These are phyloP conservation scores for Microchirus variegatus DNA, from an alignment of 2,797 vertebrate genomes.

Conservation along the genomic window DNA sequence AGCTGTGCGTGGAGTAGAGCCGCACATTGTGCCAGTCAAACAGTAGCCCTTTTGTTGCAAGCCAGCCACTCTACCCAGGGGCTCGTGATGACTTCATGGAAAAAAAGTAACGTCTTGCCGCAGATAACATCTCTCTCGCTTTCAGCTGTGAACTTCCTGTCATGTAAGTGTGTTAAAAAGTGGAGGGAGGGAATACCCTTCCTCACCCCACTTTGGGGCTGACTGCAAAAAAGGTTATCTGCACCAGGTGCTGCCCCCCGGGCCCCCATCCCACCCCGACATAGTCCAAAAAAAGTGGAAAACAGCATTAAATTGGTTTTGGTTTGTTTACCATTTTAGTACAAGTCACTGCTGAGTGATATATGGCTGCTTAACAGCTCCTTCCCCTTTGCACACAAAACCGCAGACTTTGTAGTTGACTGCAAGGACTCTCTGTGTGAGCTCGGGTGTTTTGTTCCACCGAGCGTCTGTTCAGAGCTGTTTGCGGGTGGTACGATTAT, in stretches of 20 bases:
- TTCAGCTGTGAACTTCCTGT: conserved; percentile 83
- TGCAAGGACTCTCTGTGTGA: conserved; percentile 45
- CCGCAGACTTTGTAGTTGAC: conserved; percentile 45
- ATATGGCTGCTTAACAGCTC: conserved; percentile 26
- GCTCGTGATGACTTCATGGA: conserved; percentile 84
- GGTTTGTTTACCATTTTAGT: conserved; percentile 19
- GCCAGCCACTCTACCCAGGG: conserved; percentile 56
- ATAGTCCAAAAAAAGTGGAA: background rate
- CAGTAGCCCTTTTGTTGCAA: conserved; percentile 77
- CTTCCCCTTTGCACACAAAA: conserved; percentile 41
- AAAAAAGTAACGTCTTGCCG: conserved; percentile 81
- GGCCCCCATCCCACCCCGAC: background rate
- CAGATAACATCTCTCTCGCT: conserved; percentile 81
- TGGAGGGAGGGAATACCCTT: conserved; percentile 75
- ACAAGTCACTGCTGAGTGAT: conserved; percentile 25
- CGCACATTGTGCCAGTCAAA: conserved; percentile 65
- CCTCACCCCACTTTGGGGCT: conserved; percentile 31
- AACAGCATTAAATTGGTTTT: background rate
- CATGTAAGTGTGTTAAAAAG: conserved; percentile 52
- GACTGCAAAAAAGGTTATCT: conserved; percentile 8
- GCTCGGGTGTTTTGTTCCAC: conserved; percentile 50
- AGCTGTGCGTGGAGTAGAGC: conserved; percentile 60
- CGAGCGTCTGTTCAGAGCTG: conserved; percentile 36
- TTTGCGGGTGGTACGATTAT: conserved; percentile 40
- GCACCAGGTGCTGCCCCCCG: background rate